Evolutionary conservation across 1,140 invertebrate species (phyloP).

Genomic region (Homarus americanus): DNA sequence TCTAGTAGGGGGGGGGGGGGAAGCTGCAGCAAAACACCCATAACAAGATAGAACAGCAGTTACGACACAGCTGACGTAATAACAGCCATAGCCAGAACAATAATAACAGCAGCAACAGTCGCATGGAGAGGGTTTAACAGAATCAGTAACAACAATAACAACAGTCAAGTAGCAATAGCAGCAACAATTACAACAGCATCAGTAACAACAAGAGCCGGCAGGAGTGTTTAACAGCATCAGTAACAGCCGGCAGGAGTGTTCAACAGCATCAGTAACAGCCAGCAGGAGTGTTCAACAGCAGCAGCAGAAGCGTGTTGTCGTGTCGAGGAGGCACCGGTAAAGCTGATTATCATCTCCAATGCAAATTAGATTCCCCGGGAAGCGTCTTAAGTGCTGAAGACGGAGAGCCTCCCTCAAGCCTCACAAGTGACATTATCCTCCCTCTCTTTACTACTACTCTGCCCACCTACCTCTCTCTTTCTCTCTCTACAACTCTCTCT

Average conservation of each 20-base stretch:
- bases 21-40: too few species aligned
- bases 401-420: conserved; percentile 50
- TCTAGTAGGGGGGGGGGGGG: too few species aligned
- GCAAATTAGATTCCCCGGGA: conserved; percentile 70
- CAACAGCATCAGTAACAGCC: neutral
- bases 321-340: conserved; percentile 36
- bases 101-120: neutral
- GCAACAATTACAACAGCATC: neutral
- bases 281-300: neutral
- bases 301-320: neutral
- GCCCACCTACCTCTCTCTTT: neutral
- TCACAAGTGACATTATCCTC: conserved; percentile 55
- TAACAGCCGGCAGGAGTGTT: neutral
- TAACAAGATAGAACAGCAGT: too few species aligned
- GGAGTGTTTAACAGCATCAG: neutral
- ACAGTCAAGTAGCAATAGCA: too few species aligned
- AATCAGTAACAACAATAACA: neutral
- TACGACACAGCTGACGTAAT: too few species aligned
- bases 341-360: conserved; percentile 71
- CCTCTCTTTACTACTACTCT: neutral
- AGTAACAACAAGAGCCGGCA: neutral
- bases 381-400: conserved; percentile 69
- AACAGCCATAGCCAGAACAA: neutral
- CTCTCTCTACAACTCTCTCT: neutral
- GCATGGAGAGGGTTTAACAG: neutral